Evolutionary conservation across 1,140 invertebrate genomes (phyloP), one percentile per base, ranked within the genome.

Genomic region (Meteorus sp.): DNA sequence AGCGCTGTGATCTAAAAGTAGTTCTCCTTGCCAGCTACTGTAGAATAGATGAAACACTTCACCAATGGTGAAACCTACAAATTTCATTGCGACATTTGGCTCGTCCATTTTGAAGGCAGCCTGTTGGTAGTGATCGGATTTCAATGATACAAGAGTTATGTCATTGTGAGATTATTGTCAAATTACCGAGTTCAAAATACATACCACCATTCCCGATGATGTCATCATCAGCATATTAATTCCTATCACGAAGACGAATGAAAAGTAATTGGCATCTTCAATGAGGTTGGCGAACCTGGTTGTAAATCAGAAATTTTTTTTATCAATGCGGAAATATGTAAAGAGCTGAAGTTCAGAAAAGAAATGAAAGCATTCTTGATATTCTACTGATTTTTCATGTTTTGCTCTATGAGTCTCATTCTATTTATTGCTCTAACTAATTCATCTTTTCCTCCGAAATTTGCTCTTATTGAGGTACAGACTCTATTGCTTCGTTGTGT

Each of bases 161-260:
- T 48, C 15, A 31, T 15, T 48, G 2, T 47, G 17, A 4, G 33
- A 31, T 31, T 13, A n/a, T 31, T 51, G 33, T 29, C 4, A 1
- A 13, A 44, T 55, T 2, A 41, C 27, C 8, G 11, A n/a, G 13
- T 39, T 39, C n/a, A 39, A 58, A n/a, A 19, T 29, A 17, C n/a
- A 35, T 43, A 59, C 56, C 48, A 44, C 56, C 4, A 59, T 22
- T 17, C 22, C 47, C 23, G 56, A 59, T 1, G 56, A 23, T 22
- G 56, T 59, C 56, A 59, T 59, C 56, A 59, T 59, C 7, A 59
- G 13, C 39, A 52, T 59, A 31, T 59, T 59, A 11, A 59, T 59
- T 3, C 56, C 56, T 20, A 59, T 50, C 17, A 59, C 39, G 37
- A 33, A 31, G 1, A 43, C n/a, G n/a, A 59, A 52, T 8, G 48